These are phyloP conservation scores for Caenorhabditis tropicalis DNA, from an alignment of 1,140 invertebrate genomes.

Conservation along the genomic window DNA sequence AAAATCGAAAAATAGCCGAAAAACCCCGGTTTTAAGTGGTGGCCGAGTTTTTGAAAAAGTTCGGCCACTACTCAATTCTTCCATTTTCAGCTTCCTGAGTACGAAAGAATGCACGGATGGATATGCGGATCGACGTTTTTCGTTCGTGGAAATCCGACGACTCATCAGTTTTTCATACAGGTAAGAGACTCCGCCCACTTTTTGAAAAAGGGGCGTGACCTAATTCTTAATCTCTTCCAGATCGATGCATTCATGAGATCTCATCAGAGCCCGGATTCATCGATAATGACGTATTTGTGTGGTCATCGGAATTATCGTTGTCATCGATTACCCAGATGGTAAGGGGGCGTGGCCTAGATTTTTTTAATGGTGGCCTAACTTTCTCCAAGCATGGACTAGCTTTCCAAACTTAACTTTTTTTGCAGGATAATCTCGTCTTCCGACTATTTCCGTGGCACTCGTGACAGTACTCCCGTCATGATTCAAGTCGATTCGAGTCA, in stretches of 20 bases:
- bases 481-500: slow-evolving; percentile 36
- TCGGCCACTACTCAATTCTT: neutral
- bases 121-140: slow-evolving; percentile 49
- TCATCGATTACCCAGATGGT: slow-evolving; percentile 26
- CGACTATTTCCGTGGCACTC: slow-evolving; percentile 14
- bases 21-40: too few species aligned
- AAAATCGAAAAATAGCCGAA: neutral
- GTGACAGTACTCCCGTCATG: slow-evolving; percentile 28
- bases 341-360: neutral
- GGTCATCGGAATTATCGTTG: slow-evolving; percentile 34
- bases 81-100: slow-evolving; percentile 2
- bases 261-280: slow-evolving; percentile 32
- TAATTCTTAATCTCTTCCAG: neutral
- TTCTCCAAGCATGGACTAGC: too few species aligned
- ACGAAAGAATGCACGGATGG: slow-evolving; percentile 43
- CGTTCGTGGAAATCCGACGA: slow-evolving; percentile 23
- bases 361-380: too few species aligned
- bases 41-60: neutral
- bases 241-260: slow-evolving; percentile 23
- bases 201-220: neutral
- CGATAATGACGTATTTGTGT: slow-evolving; percentile 48
- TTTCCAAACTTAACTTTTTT: neutral
- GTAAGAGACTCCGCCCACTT: neutral
- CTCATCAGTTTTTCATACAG: slow-evolving; percentile 37
- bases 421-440: slow-evolving; percentile 40